A percentile compares a stretch with the other conserved stretches of the same genome.
phyloP scores from a whole-genome alignment of 2,888 invertebrate species.

The Tribolium freemani region DNA sequence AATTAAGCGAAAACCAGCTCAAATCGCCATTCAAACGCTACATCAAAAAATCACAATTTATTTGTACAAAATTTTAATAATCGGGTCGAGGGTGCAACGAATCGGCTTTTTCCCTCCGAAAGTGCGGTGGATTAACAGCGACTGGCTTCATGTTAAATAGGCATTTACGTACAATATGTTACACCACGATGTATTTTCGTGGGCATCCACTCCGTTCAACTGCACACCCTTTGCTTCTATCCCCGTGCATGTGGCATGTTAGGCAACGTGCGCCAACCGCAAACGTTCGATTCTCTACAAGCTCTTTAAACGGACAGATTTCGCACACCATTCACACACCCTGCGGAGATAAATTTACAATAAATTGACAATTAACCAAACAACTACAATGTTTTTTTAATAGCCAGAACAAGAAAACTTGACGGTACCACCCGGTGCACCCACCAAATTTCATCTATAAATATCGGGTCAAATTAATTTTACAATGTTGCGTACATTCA shows the following conservation, averaged over 20 bases:
- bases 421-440: too few species aligned
- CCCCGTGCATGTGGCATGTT: conserved; percentile 49
- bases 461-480: too few species aligned
- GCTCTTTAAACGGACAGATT: conserved; percentile 19
- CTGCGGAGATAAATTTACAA: too few species aligned
- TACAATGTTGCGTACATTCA: too few species aligned
- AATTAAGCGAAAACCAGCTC: conserved; percentile 5
- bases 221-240: conserved; percentile 35
- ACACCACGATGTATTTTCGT: conserved; percentile 38
- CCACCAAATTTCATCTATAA: too few species aligned
- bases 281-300: conserved; percentile 34
- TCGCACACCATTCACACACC: conserved; percentile 10
- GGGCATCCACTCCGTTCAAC: conserved; percentile 28
- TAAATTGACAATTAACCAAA: too few species aligned
- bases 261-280: conserved; percentile 47
- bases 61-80: conserved; percentile 12
- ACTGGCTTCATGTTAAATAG: conserved; percentile 44
- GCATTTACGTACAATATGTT: conserved; percentile 46
- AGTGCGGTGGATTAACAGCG: conserved; percentile 49
- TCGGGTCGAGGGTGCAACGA: not conserved
- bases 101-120: conserved; percentile 13
- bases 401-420: too few species aligned
- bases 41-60: not conserved
- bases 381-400: too few species aligned
- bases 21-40: conserved; percentile 1